A percentile compares a stretch with the other conserved stretches of the same genome.
These are phyloP conservation scores for Vollenhovia emeryi DNA, from an alignment of 1,140 invertebrate genomes.

Conservation along the genomic window DNA sequence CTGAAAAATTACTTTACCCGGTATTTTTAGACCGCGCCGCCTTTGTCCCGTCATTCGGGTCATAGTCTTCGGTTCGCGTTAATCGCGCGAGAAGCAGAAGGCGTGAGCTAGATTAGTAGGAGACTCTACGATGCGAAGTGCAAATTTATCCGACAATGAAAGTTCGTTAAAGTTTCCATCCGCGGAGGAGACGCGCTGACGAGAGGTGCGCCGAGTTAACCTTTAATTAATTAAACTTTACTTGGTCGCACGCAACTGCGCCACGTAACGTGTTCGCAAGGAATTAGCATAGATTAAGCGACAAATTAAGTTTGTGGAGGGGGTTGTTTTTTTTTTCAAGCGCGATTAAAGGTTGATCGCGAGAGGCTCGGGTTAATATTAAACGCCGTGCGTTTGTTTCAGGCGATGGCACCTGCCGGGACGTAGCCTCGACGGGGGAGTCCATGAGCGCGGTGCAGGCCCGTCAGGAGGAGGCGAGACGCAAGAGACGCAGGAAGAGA, in stretches of 20 bases:
- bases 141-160: background rate
- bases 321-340: no score
- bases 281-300: no score
- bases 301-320: no score
- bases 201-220: no score
- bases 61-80: background rate
- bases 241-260: no score
- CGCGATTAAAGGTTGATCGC: no score
- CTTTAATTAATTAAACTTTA: no score
- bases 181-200: background rate
- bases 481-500: constrained; percentile 94
- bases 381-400: constrained; percentile 71
- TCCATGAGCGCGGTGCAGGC: constrained; percentile 82
- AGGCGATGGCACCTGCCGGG: constrained; percentile 78
- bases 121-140: background rate
- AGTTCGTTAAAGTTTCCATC: background rate
- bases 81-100: background rate
- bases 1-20: constrained; percentile 1
- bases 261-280: no score
- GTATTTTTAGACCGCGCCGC: background rate
- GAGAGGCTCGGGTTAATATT: no score
- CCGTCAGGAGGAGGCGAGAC: constrained; percentile 94
- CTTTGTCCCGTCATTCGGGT: constrained; percentile 11
- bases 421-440: constrained; percentile 79
- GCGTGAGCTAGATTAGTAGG: background rate